These are phyloP conservation scores for Microplitis manilae DNA, from an alignment of 2,888 invertebrate species.

Conservation along the genomic window DNA sequence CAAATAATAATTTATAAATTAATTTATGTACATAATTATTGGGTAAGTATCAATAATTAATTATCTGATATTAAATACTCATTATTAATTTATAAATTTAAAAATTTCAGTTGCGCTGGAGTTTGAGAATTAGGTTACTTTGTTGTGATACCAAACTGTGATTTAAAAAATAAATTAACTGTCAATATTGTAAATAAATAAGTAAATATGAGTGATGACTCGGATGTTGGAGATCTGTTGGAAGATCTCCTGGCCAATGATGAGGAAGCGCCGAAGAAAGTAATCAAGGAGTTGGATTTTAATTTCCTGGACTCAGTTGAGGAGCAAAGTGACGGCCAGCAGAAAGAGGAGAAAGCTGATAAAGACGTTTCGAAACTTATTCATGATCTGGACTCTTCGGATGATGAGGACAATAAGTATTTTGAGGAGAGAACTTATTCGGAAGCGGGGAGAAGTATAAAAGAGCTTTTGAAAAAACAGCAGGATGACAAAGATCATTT, in stretches of 20 bases:
- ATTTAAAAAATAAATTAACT: neutral
- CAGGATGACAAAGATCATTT: slow-evolving; percentile 40
- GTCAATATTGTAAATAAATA: neutral
- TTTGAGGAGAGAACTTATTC: slow-evolving; percentile 83
- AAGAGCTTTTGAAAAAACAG: slow-evolving; percentile 72
- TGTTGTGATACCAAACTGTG: neutral
- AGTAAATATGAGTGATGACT: neutral
- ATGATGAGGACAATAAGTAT: slow-evolving; percentile 85
- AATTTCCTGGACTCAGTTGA: neutral
- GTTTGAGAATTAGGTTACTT: neutral
- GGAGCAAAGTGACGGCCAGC: too few species aligned
- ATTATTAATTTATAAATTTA: neutral
- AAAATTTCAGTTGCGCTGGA: too few species aligned
- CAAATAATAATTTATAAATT: neutral
- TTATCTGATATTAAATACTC: too few species aligned
- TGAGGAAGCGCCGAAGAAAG: neutral
- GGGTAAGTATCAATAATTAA: too few species aligned
- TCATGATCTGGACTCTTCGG: slow-evolving; percentile 83
- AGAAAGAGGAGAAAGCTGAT: neutral
- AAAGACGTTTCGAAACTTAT: slow-evolving; percentile 53
- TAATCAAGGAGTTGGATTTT: neutral
- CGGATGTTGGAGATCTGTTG: neutral
- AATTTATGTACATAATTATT: too few species aligned
- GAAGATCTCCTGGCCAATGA: neutral
- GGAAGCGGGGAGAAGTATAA: slow-evolving; percentile 80